Base-by-base conservation (phyloP, 2,113 vertebrate species). In the Natator depressus region DNA sequence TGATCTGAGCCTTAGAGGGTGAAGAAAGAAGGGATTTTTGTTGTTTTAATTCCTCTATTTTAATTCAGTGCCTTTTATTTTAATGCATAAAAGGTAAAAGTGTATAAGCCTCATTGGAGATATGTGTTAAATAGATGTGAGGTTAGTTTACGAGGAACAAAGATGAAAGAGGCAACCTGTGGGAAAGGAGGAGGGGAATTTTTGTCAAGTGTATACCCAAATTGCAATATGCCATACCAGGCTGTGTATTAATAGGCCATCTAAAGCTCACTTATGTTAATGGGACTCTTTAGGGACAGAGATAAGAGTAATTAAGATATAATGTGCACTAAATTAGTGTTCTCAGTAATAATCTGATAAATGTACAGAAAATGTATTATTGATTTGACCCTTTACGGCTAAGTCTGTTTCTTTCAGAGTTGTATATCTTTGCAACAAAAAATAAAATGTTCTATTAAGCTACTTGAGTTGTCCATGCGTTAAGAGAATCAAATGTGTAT, bases 221-320 rank as follows among this genome's bases (percentile, higher is more conserved):
- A 46, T 82, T 62, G 12, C 75, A 53, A 35, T 27, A 50, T 92
- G 78, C 20, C 53, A 83, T 19, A n/a, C 4, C 78, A 86, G 49
- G 75, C 88, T 89, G 25, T 83, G 46, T 85, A 69, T 69, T 5
- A 75, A 42, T 75, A 75, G 69, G 69, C 38, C n/a, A 75, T 42
- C 10, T 38, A 24, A 75, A 42, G 22, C n/a, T 38, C 38, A 75
- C 69, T 42, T 10, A 75, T 38, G n/a, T 42, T 12, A 75, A 42
- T 75, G 8, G 38, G 22, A 24, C 42, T 42, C 20, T 75, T 72
- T 38, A 93, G 92, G 94, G 5, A n/a, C 2, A 49, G 27, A 47
- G 79, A 85, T 57, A 85, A 94, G 95, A 95, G 84, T 94, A 91
- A 87, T 90, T 54, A 80, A 91, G 65, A 59, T 94, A 42, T 35